Evolutionary conservation across 2,888 invertebrate species (phyloP).

Genomic region (Pandemis heparana): DNA sequence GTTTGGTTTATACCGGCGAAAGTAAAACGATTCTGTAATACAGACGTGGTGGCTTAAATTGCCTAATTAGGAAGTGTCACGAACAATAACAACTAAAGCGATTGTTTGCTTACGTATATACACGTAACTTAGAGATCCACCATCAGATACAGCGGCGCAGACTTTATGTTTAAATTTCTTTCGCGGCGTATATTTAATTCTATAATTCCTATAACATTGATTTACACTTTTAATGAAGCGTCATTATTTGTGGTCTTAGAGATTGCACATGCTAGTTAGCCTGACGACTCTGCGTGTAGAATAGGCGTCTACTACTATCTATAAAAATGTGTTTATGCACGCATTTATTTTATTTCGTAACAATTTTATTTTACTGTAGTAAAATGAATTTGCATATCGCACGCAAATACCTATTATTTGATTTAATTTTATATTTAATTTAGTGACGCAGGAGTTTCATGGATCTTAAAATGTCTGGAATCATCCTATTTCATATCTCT

Average conservation of each 20-base stretch:
- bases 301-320: too few species aligned
- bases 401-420: too few species aligned
- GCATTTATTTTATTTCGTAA: background rate
- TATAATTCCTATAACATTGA: background rate
- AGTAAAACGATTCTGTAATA: slow-evolving; percentile 59
- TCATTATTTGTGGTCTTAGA: background rate
- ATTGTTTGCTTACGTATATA: slow-evolving; percentile 39
- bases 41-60: slow-evolving; percentile 53
- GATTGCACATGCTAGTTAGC: background rate
- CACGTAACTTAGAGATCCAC: slow-evolving; percentile 31
- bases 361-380: too few species aligned
- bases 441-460: background rate
- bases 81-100: slow-evolving; percentile 42
- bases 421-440: too few species aligned
- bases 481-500: too few species aligned
- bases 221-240: background rate
- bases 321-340: too few species aligned
- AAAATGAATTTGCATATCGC: too few species aligned
- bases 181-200: too few species aligned
- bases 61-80: slow-evolving; percentile 57
- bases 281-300: too few species aligned
- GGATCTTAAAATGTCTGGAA: too few species aligned
- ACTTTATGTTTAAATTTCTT: slow-evolving; percentile 15
- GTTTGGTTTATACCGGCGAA: slow-evolving; percentile 60
- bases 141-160: slow-evolving; percentile 25